Percentiles rank a stretch among this genome's conserved stretches.
Conservation (phyloP, 2,888 invertebrate genomes). For the Gnatocerus cornutus region DNA sequence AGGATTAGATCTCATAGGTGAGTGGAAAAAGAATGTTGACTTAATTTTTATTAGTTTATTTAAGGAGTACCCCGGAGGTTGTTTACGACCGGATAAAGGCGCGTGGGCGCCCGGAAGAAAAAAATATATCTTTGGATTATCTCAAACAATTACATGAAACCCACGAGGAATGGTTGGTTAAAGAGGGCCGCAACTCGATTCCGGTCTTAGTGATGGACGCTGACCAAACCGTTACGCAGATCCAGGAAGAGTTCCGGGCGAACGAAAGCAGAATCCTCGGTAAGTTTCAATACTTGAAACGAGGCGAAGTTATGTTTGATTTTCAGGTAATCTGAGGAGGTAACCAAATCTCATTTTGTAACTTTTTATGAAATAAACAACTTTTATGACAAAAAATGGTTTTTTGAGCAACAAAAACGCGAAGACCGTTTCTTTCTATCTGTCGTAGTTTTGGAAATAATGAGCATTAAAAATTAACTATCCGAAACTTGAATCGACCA, state of each 20-base stretch:
- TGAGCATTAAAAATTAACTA: too few relatives aligned
- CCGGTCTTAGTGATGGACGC: constrained; percentile 80
- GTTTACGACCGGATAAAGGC: constrained; percentile 82
- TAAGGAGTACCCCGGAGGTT: constrained; percentile 78
- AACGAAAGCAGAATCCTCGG: constrained; percentile 75
- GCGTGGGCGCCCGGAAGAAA: constrained; percentile 88
- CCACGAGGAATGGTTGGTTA: constrained; percentile 82
- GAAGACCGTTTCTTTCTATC: too few relatives aligned
- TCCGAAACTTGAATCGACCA: too few relatives aligned
- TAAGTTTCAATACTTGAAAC: background rate
- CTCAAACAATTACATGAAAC: constrained; percentile 85
- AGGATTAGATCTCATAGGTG: constrained; percentile 90
- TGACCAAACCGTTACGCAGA: constrained; percentile 78
- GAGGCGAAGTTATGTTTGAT: too few relatives aligned
- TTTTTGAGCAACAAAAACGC: too few relatives aligned
- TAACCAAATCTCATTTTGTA: too few relatives aligned
- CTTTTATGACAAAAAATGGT: too few relatives aligned
- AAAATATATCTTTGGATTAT: constrained; percentile 85
- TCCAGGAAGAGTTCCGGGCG: constrained; percentile 77
- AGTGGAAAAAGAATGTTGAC: constrained; percentile 43
- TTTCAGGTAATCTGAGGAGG: too few relatives aligned
- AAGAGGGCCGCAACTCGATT: constrained; percentile 65
- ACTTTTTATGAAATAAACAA: too few relatives aligned
- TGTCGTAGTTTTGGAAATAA: too few relatives aligned
- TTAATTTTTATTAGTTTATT: constrained; percentile 73